These are phyloP conservation scores for Coptotermes formosanus DNA, from an alignment of 1,140 invertebrate genomes.

Conservation along the genomic window DNA sequence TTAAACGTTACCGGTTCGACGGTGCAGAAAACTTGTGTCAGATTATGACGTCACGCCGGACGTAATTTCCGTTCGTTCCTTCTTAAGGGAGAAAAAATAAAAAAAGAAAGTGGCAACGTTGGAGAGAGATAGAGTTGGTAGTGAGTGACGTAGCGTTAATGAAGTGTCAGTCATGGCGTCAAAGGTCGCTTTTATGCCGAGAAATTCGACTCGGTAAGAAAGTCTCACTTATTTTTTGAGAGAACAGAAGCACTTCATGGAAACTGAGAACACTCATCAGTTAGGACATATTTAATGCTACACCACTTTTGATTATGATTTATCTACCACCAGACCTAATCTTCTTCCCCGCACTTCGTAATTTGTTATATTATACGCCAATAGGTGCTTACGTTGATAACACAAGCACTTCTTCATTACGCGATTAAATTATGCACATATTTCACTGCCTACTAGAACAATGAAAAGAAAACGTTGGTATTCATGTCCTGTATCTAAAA, in stretches of 20 bases:
- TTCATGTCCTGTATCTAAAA: too few relatives aligned
- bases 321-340: background rate
- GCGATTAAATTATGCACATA: too few relatives aligned
- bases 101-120: background rate
- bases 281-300: background rate
- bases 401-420: too few relatives aligned
- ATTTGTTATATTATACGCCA: too few relatives aligned
- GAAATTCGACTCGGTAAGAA: background rate
- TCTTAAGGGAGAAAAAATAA: background rate
- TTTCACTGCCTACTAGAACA: too few relatives aligned
- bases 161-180: conserved; percentile 10
- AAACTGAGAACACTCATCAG: background rate
- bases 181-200: background rate
- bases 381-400: too few relatives aligned
- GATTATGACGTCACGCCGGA: conserved; percentile 9
- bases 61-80: conserved; percentile 2
- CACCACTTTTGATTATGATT: background rate
- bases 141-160: conserved; percentile 10
- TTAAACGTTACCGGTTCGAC: conserved; percentile 7
- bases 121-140: background rate
- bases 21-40: background rate
- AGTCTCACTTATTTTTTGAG: background rate
- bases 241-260: background rate
- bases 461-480: too few relatives aligned
- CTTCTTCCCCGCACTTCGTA: too few relatives aligned